A percentile compares a stretch with the other conserved stretches of the same genome.
These are phyloP conservation scores for Stenurella melanura DNA, from an alignment of 2,888 invertebrate genomes.

Conservation along the genomic window DNA sequence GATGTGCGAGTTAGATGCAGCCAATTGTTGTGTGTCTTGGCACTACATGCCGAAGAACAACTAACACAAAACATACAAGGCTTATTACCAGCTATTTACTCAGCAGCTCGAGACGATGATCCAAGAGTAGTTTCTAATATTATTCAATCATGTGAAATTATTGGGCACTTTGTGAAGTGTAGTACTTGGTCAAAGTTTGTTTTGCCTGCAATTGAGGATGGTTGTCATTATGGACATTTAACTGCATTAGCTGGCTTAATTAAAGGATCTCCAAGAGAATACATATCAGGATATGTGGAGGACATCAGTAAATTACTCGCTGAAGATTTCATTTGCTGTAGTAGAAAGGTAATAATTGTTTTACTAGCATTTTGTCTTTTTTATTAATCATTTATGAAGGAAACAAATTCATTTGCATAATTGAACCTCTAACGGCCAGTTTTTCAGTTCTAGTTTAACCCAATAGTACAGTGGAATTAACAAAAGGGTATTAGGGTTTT, in stretches of 20 bases:
- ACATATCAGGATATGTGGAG: slow-evolving; percentile 74
- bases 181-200: slow-evolving; percentile 82
- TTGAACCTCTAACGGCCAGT: too few relatives aligned
- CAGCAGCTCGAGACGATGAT: slow-evolving; percentile 79
- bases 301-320: slow-evolving; percentile 78
- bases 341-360: slow-evolving; percentile 75
- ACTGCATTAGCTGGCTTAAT: slow-evolving; percentile 79
- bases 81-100: slow-evolving; percentile 76
- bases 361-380: too few relatives aligned
- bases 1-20: slow-evolving; percentile 82
- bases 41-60: slow-evolving; percentile 84
- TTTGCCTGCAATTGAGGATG: slow-evolving; percentile 78
- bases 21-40: slow-evolving; percentile 83
- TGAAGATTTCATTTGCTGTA: slow-evolving; percentile 78
- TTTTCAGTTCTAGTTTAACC: too few relatives aligned
- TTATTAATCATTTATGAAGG: too few relatives aligned
- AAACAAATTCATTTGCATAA: too few relatives aligned
- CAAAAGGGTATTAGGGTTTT: too few relatives aligned
- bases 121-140: slow-evolving; percentile 50
- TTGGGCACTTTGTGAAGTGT: slow-evolving; percentile 84
- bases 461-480: too few relatives aligned
- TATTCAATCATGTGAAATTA: slow-evolving; percentile 80
- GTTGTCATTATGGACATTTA: slow-evolving; percentile 75
- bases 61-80: slow-evolving; percentile 82
- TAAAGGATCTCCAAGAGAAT: slow-evolving; percentile 75